Evolutionary conservation across 1,140 invertebrate genomes (phyloP).

Genomic region (Zaprionus kolodkinae): DNA sequence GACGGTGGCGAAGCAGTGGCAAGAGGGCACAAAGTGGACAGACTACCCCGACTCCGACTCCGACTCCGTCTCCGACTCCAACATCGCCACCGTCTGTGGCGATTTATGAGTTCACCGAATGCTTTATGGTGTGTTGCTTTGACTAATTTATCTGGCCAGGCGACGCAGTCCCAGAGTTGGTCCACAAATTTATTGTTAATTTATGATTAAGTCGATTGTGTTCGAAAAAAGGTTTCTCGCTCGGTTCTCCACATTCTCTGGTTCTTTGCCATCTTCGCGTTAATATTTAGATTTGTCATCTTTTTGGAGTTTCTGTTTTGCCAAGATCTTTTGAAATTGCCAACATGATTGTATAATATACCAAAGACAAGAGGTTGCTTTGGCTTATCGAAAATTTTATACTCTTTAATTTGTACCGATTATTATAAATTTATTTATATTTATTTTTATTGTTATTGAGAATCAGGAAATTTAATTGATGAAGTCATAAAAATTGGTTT

Average conservation of each 20-base stretch:
- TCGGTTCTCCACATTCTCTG: background rate
- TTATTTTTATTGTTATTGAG: no score
- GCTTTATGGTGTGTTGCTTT: conserved; percentile 83
- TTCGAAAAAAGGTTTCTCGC: conserved; percentile 14
- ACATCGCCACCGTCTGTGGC: conserved; percentile 49
- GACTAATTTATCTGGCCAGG: conserved; percentile 80
- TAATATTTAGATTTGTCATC: conserved; percentile 4
- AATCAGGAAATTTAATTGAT: no score
- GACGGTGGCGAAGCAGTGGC: background rate
- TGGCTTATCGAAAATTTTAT: no score
- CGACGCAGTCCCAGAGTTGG: conserved; percentile 22
- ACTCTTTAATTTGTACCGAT: no score
- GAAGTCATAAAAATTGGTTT: no score
- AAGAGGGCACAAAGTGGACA: conserved; percentile 30
- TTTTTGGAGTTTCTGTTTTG: background rate
- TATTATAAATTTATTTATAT: no score
- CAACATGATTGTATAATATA: background rate
- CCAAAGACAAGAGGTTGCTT: no score
- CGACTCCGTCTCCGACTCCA: conserved; percentile 11
- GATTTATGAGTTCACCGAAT: conserved; percentile 82
- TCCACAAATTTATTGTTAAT: conserved; percentile 77
- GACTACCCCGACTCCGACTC: conserved; percentile 21
- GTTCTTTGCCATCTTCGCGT: conserved; percentile 1
- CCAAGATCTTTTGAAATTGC: background rate
- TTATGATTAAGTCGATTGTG: conserved; percentile 78